phyloP scores from a whole-genome alignment of 2,113 vertebrate genomes.

The Anhinga anhinga region DNA sequence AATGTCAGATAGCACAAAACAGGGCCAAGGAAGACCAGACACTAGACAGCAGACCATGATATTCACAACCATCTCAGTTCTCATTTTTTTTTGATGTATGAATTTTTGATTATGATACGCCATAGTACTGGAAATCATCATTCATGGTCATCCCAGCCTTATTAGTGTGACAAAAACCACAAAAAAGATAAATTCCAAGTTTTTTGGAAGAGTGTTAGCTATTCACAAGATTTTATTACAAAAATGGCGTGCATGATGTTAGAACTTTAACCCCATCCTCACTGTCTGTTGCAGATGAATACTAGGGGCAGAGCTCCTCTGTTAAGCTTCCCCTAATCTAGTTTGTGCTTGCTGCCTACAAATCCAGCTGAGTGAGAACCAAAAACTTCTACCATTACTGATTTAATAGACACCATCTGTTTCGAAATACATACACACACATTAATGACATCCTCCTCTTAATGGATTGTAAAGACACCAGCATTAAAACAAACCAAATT shows the following conservation, averaged over 20 bases:
- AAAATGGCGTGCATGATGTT: background rate
- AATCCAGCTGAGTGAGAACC: background rate
- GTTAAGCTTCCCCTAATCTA: background rate
- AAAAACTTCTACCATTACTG: background rate
- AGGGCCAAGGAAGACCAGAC: background rate
- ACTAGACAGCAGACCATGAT: background rate
- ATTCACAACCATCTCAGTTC: background rate
- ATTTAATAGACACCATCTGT: constrained; percentile 31
- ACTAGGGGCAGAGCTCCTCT: background rate
- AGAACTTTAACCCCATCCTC: background rate
- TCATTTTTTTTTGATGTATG: background rate
- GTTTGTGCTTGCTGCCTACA: background rate
- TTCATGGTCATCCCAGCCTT: background rate
- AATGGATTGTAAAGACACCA: background rate
- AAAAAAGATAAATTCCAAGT: background rate
- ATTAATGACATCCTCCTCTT: background rate
- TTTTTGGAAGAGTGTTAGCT: background rate
- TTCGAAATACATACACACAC: background rate
- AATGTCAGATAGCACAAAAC: background rate
- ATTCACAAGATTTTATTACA: background rate
- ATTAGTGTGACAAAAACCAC: background rate
- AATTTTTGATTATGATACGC: too few species aligned
- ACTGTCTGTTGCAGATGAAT: background rate
- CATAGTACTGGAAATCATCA: background rate
- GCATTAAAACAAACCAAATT: background rate